phyloP scores from a whole-genome alignment of 2,888 invertebrate genomes.

The Monopis laevigella region DNA sequence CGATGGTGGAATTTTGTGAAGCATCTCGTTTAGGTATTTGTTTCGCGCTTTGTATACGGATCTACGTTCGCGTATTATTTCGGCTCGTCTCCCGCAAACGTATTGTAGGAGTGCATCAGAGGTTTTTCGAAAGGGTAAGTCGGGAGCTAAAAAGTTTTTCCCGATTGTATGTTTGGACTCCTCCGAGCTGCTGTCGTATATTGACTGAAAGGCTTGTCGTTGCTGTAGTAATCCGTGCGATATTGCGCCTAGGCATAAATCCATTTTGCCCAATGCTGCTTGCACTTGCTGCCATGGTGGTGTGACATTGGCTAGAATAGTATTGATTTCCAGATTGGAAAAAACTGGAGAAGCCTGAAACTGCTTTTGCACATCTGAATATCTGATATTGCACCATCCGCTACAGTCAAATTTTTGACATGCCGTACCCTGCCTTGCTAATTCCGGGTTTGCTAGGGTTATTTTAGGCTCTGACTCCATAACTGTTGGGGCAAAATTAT shows the following conservation, averaged over 20 bases:
- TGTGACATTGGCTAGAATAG: constrained; percentile 2
- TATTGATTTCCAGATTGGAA: constrained; percentile 9
- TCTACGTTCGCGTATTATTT: background rate
- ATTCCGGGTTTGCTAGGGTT: background rate
- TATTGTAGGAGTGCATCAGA: constrained; percentile 9
- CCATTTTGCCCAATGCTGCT: background rate
- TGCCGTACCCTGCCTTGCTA: background rate
- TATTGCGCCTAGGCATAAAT: too few relatives aligned
- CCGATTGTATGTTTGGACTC: too few relatives aligned
- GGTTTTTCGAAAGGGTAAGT: background rate
- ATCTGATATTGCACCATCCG: constrained; percentile 9
- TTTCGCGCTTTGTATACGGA: constrained; percentile 14
- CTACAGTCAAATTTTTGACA: constrained; percentile 6
- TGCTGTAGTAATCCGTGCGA: too few relatives aligned
- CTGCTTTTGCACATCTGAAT: constrained; percentile 8
- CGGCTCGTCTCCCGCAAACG: too few relatives aligned
- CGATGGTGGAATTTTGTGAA: constrained; percentile 20
- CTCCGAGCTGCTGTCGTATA: background rate
- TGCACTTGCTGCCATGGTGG: background rate
- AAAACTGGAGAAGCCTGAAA: constrained; percentile 12
- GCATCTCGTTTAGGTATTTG: constrained; percentile 13
- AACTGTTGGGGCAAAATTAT: constrained; percentile 7
- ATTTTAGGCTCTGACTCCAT: constrained; percentile 11
- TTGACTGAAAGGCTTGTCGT: background rate
- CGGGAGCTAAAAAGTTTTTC: background rate